These are phyloP conservation scores for Crematogaster levior DNA, from an alignment of 2,888 invertebrate genomes.

Conservation along the genomic window DNA sequence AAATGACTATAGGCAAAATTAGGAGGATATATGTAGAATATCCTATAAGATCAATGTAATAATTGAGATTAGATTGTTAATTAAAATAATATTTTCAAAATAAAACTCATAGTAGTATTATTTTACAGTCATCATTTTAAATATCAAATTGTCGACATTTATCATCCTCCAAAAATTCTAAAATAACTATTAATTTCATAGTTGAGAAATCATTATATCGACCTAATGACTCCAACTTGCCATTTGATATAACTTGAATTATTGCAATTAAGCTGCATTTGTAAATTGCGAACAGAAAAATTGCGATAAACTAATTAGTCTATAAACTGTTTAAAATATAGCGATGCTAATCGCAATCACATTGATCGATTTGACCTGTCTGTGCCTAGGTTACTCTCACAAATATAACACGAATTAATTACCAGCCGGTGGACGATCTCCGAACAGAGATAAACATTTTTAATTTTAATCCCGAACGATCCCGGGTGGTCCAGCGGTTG, in stretches of 20 bases:
- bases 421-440: constrained; percentile 19
- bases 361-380: constrained; percentile 3
- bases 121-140: not conserved
- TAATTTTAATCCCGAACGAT: constrained; percentile 37
- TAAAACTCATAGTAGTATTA: not conserved
- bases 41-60: not conserved
- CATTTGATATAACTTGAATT: not conserved
- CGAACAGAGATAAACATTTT: constrained; percentile 26
- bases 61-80: not conserved
- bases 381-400: not conserved
- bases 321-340: not conserved
- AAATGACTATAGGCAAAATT: not conserved
- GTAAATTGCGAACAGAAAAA: constrained; percentile 5
- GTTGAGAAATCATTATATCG: not conserved
- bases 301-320: not conserved
- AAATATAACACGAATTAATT: constrained; percentile 41
- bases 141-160: not conserved
- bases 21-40: no score
- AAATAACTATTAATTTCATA: not conserved
- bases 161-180: not conserved
- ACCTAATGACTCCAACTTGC: not conserved
- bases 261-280: not conserved
- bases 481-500: constrained; percentile 27
- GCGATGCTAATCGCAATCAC: constrained; percentile 2
- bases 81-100: not conserved